Evolutionary conservation across 2,888 invertebrate species (phyloP), one percentile per base, ranked within the genome.

Genomic region (Drosophila peninsularis): DNA sequence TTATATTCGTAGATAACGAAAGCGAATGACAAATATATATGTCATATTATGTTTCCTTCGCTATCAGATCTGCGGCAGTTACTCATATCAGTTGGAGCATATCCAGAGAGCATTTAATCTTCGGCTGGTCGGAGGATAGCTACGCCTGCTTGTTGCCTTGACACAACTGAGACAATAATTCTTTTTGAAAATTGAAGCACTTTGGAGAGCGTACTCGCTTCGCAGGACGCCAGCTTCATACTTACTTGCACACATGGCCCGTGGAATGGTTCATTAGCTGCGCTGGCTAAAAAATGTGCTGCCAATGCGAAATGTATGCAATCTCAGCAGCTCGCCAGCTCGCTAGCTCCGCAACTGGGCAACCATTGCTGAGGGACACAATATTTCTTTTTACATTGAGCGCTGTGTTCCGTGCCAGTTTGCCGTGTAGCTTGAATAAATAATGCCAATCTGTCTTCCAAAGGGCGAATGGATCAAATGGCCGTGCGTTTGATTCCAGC

Each of bases 261-360:
- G 71, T 65, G 45, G 63, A 67, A 82, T 79, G 85, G 66, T 86
- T 86, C 89, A 86, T 86, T 86, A 86, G 88, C 62, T 77, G 71
- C 58, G 72, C 71, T 75, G 71, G 71, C 73, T 73, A 62, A 77
- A 82, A 85, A 89, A 88, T 88, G 78, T 88, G 86, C 81, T 80
- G 74, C 75, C 83, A 88, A 73, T 71, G 85, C 82, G 75, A 70
- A 89, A 89, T 80, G 76, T 89, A 82, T 89, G 83, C 88, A 89
- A 82, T 86, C 83, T 83, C 81, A 82, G 81, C 78, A 77, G 54
- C 41, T 24, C 36, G 24, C 21, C 50, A 36, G 50, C 21, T 36
- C 34, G 0, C 14, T 10, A 34, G 36, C 47, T 47, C 30, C 11
- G 17, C 17, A 30, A 50, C 53, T 66, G 69, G 71, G 60, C 53